Evolutionary conservation across 2,888 invertebrate genomes (phyloP).

Genomic region (Anorthoa munda): DNA sequence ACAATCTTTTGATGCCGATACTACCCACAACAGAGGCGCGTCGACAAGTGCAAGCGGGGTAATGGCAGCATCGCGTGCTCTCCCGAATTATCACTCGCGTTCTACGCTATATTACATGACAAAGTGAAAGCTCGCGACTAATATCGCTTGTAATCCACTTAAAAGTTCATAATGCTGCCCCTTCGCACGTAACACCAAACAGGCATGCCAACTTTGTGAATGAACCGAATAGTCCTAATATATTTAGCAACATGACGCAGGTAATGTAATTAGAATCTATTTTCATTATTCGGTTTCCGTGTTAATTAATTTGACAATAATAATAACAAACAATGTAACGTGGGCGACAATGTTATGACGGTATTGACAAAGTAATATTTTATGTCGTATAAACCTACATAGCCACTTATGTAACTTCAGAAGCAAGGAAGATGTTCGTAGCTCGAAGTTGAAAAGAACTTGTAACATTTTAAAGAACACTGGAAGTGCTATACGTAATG

Average conservation of each 20-base stretch:
- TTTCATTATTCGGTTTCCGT: slow-evolving; percentile 22
- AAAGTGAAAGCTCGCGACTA: slow-evolving; percentile 81
- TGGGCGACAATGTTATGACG: background rate
- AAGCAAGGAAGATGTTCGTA: background rate
- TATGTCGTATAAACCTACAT: background rate
- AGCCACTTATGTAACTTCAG: background rate
- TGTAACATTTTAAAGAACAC: slow-evolving; percentile 15
- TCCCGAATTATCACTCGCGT: slow-evolving; percentile 78
- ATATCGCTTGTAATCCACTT: slow-evolving; percentile 84
- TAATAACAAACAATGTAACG: slow-evolving; percentile 10
- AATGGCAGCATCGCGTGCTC: slow-evolving; percentile 83
- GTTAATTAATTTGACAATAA: slow-evolving; percentile 14
- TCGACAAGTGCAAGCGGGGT: slow-evolving; percentile 72
- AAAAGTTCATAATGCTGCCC: slow-evolving; percentile 77
- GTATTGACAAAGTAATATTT: background rate
- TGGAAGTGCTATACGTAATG: slow-evolving; percentile 16
- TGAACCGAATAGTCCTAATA: slow-evolving; percentile 51
- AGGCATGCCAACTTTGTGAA: slow-evolving; percentile 70
- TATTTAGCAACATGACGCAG: slow-evolving; percentile 58
- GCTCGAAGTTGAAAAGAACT: background rate
- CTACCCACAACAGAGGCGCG: slow-evolving; percentile 66
- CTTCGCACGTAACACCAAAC: slow-evolving; percentile 57
- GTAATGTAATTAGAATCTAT: slow-evolving; percentile 64
- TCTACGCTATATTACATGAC: slow-evolving; percentile 78
- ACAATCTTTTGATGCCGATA: slow-evolving; percentile 41